Conservation (phyloP, 2,888 invertebrate species). For the Galerucella nymphaeae region DNA sequence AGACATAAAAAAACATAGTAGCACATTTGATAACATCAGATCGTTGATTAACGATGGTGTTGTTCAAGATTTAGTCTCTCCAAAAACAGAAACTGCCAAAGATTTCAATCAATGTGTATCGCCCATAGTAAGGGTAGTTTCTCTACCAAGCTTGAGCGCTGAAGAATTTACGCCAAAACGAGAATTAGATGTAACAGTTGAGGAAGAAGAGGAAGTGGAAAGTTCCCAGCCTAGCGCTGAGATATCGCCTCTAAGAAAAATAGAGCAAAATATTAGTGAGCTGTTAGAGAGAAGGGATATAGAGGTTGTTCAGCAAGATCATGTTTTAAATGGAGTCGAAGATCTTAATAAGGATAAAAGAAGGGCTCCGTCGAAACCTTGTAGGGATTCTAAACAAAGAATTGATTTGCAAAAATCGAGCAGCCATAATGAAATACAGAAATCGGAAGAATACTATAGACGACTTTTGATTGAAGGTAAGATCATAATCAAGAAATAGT, state of each 20-base stretch:
- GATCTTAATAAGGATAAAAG: conserved; percentile 64
- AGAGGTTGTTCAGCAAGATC: conserved; percentile 59
- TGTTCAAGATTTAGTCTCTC: conserved; percentile 69
- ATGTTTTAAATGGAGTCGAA: conserved; percentile 64
- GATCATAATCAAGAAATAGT: not conserved
- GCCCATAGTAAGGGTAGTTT: conserved; percentile 77
- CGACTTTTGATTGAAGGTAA: conserved; percentile 63
- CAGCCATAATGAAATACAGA: conserved; percentile 72
- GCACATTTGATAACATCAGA: conserved; percentile 82
- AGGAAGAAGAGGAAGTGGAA: conserved; percentile 78
- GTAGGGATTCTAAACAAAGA: conserved; percentile 60
- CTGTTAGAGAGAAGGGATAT: conserved; percentile 68
- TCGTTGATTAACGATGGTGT: conserved; percentile 79
- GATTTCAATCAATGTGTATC: conserved; percentile 69
- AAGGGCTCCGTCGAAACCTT: conserved; percentile 55
- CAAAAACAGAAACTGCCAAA: conserved; percentile 71
- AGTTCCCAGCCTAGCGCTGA: conserved; percentile 72
- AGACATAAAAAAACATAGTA: conserved; percentile 78
- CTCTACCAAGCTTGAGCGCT: conserved; percentile 73
- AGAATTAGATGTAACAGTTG: conserved; percentile 76
- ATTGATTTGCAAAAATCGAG: conserved; percentile 73
- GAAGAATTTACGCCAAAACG: conserved; percentile 72
- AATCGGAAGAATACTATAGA: conserved; percentile 63
- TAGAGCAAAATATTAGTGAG: conserved; percentile 79
- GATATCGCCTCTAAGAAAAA: conserved; percentile 76